Evolutionary conservation across 2,888 invertebrate species (phyloP), one percentile per base, ranked within the genome.

Genomic region (Exephanes ischioxanthus): DNA sequence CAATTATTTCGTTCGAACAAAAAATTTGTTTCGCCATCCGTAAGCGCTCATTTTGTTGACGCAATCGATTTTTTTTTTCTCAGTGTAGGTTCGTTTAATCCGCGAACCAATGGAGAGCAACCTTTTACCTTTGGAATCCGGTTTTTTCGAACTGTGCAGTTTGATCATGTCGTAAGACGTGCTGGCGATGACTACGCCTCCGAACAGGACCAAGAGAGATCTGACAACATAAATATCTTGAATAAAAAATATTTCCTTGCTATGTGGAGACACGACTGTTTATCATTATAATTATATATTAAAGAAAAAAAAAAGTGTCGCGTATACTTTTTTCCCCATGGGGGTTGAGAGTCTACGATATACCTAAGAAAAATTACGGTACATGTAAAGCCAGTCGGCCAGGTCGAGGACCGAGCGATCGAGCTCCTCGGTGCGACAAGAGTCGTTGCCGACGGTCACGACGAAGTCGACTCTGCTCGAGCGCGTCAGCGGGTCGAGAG

Each of bases 331-430:
- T 26, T 61, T 55, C 14, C 55, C 37, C 41, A 6, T 26, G 26
- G 72, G 41, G 14, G 7, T 37, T 7, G 48, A 61, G 68, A 66
- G 55, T 55, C 51, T 55, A 75, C 14, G 41, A 55, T 63, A 80
- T 63, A 53, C 37, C 53, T 80, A 66, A n/a, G 68, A 45, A 70
- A 58, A 19, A 37, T 45, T 33, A 68, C 80, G 89, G 92, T 89
- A 94, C 94, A 90, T 90, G 87, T 92, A 93, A 80, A 87, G 86
- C 89, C 90, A 91, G 83, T 93, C 94, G 26, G 87, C 87, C 5
- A 81, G 48, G 41, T 90, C 89, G 76, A 92, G 87, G 6, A 79
- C 80, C 11, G 68, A 77, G 2, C 22, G 78, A 85, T 90, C 89
- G 30, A 88, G 87, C 11, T 88, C 82, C 45, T 71, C 71, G 33